Base-by-base conservation (phyloP, 1,140 invertebrate genomes). In the Lepidotrigona ventralis region DNA sequence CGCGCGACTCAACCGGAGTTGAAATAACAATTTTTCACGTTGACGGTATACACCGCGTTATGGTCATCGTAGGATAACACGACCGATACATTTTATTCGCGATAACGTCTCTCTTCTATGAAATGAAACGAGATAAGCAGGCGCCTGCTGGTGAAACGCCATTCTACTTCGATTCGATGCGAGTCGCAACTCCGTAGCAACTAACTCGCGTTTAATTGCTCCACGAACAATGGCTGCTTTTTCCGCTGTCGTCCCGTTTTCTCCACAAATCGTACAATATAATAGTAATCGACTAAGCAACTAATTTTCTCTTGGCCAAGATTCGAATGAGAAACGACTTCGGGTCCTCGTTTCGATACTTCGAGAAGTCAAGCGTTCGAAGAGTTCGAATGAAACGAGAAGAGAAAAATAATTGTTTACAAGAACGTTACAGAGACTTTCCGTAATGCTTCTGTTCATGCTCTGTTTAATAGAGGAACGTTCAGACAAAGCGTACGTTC, bases 61-160 rank as follows among this genome's bases (percentile, higher is more conserved):
- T 39, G 54, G 26, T n/a, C 79, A 60, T 39, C 63, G 51, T 70
- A 71, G 82, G 26, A 85, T 81, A 90, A 84, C 84, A 83, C 69
- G 60, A 23, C 46, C 33, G 79, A 54, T 70, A 75, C 9, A 68
- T 82, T 87, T 84, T 86, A 69, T 70, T 51, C n/a, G 15, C 63
- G 90, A 91, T 91, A 91, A 89, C 79, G 77, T 68, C 54, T 78
- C 39, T 85, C 86, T 78, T 21, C 73, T 85, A 83, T 46, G 70
- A 84, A 81, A 85, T 64, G 33, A 69, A 74, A 54, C 66, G 69
- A 56, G 88, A 90, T 89, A 90, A 90, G 77, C 81, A 74, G 88
- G 83, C 85, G 85, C 83, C 83, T 68, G 69, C 29, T 54, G 71
- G 54, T 53, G 54, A 71, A 39, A 33, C n/a, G 66, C 63, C 19